phyloP scores from a whole-genome alignment of 2,797 vertebrate genomes.

The Danionella dracula region DNA sequence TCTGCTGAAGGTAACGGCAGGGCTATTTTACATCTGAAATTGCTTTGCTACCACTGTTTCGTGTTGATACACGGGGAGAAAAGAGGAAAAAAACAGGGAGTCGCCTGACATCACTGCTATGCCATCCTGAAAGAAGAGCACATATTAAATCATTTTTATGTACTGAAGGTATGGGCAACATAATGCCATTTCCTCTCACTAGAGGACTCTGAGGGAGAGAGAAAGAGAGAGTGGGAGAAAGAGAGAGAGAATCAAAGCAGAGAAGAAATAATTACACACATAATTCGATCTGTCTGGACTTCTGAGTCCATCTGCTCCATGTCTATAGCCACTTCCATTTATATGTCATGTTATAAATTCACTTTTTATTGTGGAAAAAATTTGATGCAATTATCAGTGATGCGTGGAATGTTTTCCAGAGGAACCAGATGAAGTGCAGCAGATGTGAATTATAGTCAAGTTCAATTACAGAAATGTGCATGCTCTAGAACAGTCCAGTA shows the following conservation, averaged over 20 bases:
- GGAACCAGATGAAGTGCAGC: neutral
- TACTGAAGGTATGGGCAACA: conserved; percentile 67
- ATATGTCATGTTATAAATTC: conserved; percentile 22
- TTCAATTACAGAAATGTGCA: neutral
- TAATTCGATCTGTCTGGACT: conserved; percentile 68
- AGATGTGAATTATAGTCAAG: neutral
- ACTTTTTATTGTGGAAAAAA: neutral
- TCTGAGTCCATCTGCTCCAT: conserved; percentile 42
- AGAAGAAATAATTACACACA: conserved; percentile 61
- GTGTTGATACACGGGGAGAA: conserved; percentile 45
- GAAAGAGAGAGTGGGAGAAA: conserved; percentile 58
- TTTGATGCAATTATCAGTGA: neutral
- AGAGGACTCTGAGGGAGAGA: conserved; percentile 47
- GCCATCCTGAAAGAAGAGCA: conserved; percentile 66
- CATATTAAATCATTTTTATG: conserved; percentile 78
- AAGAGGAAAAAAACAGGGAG: conserved; percentile 61
- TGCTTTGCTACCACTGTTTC: conserved; percentile 48
- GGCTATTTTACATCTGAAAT: conserved; percentile 50
- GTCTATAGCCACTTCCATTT: conserved; percentile 10
- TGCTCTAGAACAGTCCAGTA: neutral
- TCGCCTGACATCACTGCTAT: conserved; percentile 66
- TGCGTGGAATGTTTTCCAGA: neutral
- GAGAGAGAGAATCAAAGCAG: conserved; percentile 50
- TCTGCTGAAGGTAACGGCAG: conserved; percentile 48
- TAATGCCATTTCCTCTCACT: conserved; percentile 65